Percentiles rank a stretch among this genome's conserved stretches.
Evolutionary conservation across 1,140 invertebrate genomes (phyloP).

Genomic region (Himalopsyche phryganea): DNA sequence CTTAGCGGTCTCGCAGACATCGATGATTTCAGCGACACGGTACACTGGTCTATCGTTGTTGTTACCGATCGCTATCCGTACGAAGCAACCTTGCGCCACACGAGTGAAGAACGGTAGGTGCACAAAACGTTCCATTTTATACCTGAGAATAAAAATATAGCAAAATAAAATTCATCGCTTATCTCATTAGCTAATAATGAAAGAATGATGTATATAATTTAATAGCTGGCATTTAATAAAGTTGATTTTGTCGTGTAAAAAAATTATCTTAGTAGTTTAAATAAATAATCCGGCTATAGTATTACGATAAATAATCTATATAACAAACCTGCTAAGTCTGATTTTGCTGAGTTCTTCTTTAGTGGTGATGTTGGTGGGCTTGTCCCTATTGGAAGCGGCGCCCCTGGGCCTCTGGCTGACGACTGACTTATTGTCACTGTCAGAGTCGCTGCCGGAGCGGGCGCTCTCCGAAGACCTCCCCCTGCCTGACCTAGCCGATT

Average conservation of each 20-base stretch:
- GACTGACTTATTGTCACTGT: constrained; percentile 52
- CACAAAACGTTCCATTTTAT: constrained; percentile 92
- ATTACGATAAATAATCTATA: no score
- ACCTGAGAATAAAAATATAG: constrained; percentile 54
- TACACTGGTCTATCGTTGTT: constrained; percentile 87
- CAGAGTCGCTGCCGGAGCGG: constrained; percentile 48
- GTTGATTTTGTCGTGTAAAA: no score
- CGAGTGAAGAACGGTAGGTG: constrained; percentile 93
- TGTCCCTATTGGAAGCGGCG: constrained; percentile 48
- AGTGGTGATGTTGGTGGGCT: constrained; percentile 63
- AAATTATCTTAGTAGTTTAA: no score
- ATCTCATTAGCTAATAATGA: no score
- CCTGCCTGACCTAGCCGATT: constrained; percentile 30
- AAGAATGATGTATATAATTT: no score
- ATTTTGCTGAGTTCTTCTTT: constrained; percentile 86
- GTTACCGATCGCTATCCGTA: constrained; percentile 93
- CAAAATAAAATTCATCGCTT: no score
- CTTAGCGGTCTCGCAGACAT: constrained; percentile 92
- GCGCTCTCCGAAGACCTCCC: constrained; percentile 27
- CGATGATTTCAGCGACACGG: constrained; percentile 89
- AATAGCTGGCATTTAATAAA: no score
- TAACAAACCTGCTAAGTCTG: constrained; percentile 66
- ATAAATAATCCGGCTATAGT: no score
- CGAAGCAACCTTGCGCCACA: constrained; percentile 90
- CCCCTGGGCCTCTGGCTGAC: constrained; percentile 24